Evolutionary conservation across 2,888 invertebrate genomes (phyloP), one percentile per base, ranked within the genome.

Genomic region (Dascillus cervinus): DNA sequence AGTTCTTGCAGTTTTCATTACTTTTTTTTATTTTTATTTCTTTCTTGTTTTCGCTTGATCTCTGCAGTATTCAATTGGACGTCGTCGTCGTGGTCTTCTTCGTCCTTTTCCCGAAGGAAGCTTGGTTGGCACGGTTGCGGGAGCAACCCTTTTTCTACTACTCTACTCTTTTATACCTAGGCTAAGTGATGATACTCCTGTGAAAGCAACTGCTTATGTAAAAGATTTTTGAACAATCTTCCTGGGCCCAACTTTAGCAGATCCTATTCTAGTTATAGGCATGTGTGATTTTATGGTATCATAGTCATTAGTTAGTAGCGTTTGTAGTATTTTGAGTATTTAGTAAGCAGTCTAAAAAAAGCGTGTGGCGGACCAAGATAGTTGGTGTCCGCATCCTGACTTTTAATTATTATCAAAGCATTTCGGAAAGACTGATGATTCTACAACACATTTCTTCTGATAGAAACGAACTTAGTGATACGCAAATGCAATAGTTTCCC

Each of bases 1-100:
- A 77, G 70, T 77, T 75, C 75, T 74, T 75, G 75, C 76, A 75
- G 76, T 77, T 75, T 64, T 60, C 71, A 70, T 62, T 73, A 70
- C 49, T 72, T 71, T 71, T 71, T 70, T 72, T 73, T 73, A 72
- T 69, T 49, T 57, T 56, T 55, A 52, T 50, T 51, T 49, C 5
- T 8, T 23, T 14, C 11, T 13, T 22, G 22, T 30, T 9, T 28
- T 23, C 21, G 23, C 11, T 26, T 14, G 22, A 26, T 29, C 25
- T 19, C 31, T 19, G 19, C 24, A 20, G 19, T 13, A 17, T 31
- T 25, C n/a, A n/a, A 17, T n/a, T 34, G 8, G 43, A 17, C 20
- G 14, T 22, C 33, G 33, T 30, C 26, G 28, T 48, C 36, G 49
- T 50, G 57, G 56, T 57, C 55, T n/a, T n/a, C n/a, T n/a, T n/a